phyloP scores from a whole-genome alignment of 2,888 invertebrate genomes.

The Mycogona germanica region DNA sequence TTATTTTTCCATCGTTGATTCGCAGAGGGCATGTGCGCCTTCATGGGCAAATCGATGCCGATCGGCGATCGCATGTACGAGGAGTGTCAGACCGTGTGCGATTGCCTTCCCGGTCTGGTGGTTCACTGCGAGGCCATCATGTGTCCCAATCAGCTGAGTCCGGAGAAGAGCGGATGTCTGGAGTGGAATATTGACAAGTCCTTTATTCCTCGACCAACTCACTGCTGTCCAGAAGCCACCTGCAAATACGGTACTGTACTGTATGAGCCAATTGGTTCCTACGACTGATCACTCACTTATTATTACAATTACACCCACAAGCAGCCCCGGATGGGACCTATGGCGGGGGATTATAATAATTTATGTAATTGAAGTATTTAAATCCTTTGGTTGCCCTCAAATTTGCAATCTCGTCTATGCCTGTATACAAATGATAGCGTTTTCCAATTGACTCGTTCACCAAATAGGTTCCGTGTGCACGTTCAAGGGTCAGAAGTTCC shows the following conservation, averaged over 20 bases:
- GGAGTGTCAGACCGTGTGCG: slow-evolving; percentile 16
- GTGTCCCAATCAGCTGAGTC: slow-evolving; percentile 12
- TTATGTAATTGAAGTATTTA: too few relatives aligned
- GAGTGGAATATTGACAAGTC: slow-evolving; percentile 15
- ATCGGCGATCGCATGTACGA: slow-evolving; percentile 15
- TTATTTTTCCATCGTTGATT: neutral
- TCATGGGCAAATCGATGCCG: slow-evolving; percentile 15
- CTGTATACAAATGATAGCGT: too few relatives aligned
- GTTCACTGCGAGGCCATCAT: slow-evolving; percentile 16
- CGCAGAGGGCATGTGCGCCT: slow-evolving; percentile 15
- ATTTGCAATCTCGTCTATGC: neutral
- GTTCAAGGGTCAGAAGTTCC: slow-evolving; percentile 13
- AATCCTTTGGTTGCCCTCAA: neutral
- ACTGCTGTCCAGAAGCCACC: slow-evolving; percentile 14
- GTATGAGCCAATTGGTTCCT: too few relatives aligned
- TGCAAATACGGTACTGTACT: slow-evolving; percentile 19
- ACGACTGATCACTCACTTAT: neutral
- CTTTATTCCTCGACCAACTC: slow-evolving; percentile 11
- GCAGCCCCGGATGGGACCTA: too few relatives aligned
- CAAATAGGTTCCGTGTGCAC: slow-evolving; percentile 13
- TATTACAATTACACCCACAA: neutral
- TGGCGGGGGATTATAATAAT: too few relatives aligned
- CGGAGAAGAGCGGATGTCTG: slow-evolving; percentile 15
- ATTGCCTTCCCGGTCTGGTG: slow-evolving; percentile 9
- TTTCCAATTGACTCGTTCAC: neutral